Conservation (phyloP, 2,888 invertebrate species). For the Oscheius sp. region DNA sequence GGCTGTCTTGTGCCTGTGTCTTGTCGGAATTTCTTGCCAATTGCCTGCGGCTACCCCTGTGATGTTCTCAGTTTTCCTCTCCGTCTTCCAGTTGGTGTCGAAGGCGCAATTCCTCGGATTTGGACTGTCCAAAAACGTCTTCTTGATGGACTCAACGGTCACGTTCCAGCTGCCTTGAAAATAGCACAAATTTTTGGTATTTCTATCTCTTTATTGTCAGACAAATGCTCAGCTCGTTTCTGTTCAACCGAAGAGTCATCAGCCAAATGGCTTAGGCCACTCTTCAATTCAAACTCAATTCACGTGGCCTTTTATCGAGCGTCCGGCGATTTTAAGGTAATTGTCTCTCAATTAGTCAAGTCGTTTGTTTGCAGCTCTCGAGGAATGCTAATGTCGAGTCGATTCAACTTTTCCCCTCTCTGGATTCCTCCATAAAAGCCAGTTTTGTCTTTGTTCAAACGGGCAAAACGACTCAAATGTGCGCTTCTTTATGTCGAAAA, state of each 20-base stretch:
- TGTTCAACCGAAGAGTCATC: constrained; percentile 5
- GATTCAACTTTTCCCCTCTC: constrained; percentile 21
- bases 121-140: constrained; percentile 75
- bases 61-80: constrained; percentile 68
- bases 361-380: neutral
- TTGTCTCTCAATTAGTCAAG: no score
- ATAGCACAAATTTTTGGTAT: constrained; percentile 20
- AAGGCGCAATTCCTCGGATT: constrained; percentile 75
- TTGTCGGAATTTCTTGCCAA: constrained; percentile 30
- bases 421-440: constrained; percentile 11
- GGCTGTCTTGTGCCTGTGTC: constrained; percentile 36
- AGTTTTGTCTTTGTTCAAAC: constrained; percentile 38
- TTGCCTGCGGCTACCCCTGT: constrained; percentile 27
- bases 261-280: constrained; percentile 1
- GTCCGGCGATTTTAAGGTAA: constrained; percentile 14
- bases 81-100: constrained; percentile 74
- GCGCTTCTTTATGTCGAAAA: constrained; percentile 31
- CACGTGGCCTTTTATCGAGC: constrained; percentile 35
- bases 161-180: constrained; percentile 18
- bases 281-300: constrained; percentile 26
- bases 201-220: neutral
- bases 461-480: constrained; percentile 35
- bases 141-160: constrained; percentile 69
- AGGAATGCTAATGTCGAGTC: constrained; percentile 11
- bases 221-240: constrained; percentile 1